phyloP scores from a whole-genome alignment of 2,888 invertebrate species.

The Hanleya hanleyi region DNA sequence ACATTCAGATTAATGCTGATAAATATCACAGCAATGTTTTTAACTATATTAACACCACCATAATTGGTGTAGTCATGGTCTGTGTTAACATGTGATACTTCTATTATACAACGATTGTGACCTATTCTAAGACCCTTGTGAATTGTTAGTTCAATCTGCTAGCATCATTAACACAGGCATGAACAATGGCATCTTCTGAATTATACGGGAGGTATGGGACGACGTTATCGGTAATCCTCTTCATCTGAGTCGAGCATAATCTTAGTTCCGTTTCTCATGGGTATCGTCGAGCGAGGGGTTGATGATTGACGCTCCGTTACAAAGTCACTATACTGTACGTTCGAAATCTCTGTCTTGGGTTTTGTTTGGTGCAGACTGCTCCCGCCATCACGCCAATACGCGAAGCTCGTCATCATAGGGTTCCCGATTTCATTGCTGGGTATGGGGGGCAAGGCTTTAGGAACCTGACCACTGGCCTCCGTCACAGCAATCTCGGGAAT shows the following conservation, averaged over 20 bases:
- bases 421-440: not conserved
- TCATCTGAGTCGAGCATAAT: not conserved
- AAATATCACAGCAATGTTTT: too few relatives aligned
- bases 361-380: not conserved
- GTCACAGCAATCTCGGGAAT: not conserved
- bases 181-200: too few relatives aligned
- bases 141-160: too few relatives aligned
- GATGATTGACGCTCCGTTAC: constrained; percentile 4
- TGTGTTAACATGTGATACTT: too few relatives aligned
- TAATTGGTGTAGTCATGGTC: too few relatives aligned
- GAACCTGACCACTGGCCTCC: not conserved
- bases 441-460: not conserved
- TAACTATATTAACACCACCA: too few relatives aligned
- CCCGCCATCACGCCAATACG: not conserved
- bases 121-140: too few relatives aligned
- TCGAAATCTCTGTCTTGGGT: not conserved
- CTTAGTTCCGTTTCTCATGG: not conserved
- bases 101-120: too few relatives aligned
- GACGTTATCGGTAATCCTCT: not conserved
- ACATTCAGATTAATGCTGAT: too few relatives aligned
- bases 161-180: too few relatives aligned
- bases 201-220: too few relatives aligned
- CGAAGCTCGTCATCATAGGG: constrained; percentile 1
- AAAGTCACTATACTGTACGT: not conserved
- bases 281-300: not conserved